These are phyloP conservation scores for Caenorhabditis panamensis DNA, from an alignment of 2,888 invertebrate genomes.

Conservation along the genomic window DNA sequence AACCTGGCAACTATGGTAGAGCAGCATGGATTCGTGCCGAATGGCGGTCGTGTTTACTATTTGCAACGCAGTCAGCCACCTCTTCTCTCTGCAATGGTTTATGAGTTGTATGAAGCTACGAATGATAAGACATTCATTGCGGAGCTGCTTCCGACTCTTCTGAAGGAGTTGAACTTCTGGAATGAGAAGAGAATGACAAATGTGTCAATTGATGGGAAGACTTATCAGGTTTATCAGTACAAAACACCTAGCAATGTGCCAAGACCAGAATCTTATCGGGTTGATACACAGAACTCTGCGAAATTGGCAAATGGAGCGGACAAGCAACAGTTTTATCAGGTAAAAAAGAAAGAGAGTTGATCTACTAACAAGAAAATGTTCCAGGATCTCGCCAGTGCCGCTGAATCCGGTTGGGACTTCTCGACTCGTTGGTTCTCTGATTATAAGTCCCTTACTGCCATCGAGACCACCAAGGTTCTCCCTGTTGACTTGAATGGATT, in stretches of 20 bases:
- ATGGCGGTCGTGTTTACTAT: slow-evolving; percentile 92
- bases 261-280: slow-evolving; percentile 90
- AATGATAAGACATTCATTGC: slow-evolving; percentile 86
- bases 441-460: slow-evolving; percentile 73
- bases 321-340: slow-evolving; percentile 65
- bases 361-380: too few relatives aligned
- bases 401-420: slow-evolving; percentile 97
- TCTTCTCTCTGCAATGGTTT: slow-evolving; percentile 86
- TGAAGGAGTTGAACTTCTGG: slow-evolving; percentile 80
- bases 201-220: slow-evolving; percentile 82
- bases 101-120: slow-evolving; percentile 87
- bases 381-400: slow-evolving; percentile 81
- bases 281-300: slow-evolving; percentile 73
- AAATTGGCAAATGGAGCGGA: slow-evolving; percentile 42
- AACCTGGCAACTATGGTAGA: slow-evolving; percentile 90
- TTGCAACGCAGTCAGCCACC: slow-evolving; percentile 83
- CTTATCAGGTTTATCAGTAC: slow-evolving; percentile 87
- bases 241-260: slow-evolving; percentile 77
- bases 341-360: slow-evolving; percentile 20
- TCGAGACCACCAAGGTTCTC: slow-evolving; percentile 85
- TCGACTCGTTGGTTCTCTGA: slow-evolving; percentile 91
- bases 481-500: slow-evolving; percentile 91
- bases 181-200: slow-evolving; percentile 64
- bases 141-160: slow-evolving; percentile 79
- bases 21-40: slow-evolving; percentile 86